Conservation (phyloP, 2,888 invertebrate genomes). For the Zonitis immaculata region DNA sequence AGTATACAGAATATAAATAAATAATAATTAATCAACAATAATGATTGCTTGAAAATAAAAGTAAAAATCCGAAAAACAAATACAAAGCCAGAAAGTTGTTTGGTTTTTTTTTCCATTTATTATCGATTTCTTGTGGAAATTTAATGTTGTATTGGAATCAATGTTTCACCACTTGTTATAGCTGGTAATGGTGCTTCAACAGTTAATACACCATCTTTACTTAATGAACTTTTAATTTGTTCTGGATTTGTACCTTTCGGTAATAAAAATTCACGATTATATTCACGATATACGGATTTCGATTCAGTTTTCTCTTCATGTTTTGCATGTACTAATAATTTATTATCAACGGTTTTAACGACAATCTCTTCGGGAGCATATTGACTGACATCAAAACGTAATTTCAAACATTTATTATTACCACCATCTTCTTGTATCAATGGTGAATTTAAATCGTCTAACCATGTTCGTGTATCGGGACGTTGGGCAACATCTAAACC, state of each 20-base stretch:
- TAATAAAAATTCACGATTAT: slow-evolving; percentile 94
- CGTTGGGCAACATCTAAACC: slow-evolving; percentile 35
- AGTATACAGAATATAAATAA: slow-evolving; percentile 1
- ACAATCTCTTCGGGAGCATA: slow-evolving; percentile 97
- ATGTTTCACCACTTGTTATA: slow-evolving; percentile 71
- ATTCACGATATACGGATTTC: slow-evolving; percentile 95
- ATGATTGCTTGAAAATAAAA: neutral
- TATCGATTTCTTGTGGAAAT: slow-evolving; percentile 6
- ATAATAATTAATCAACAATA: neutral
- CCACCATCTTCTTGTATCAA: slow-evolving; percentile 92
- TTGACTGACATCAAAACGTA: slow-evolving; percentile 96
- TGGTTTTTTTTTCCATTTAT: neutral
- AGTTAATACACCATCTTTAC: slow-evolving; percentile 93
- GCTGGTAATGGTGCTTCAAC: slow-evolving; percentile 96
- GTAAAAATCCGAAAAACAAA: neutral
- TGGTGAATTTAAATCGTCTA: slow-evolving; percentile 85
- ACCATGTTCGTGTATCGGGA: slow-evolving; percentile 60
- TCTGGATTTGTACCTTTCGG: slow-evolving; percentile 97
- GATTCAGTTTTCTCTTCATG: slow-evolving; percentile 97
- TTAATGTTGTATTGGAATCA: slow-evolving; percentile 75
- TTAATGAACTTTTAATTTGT: slow-evolving; percentile 90
- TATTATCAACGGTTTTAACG: slow-evolving; percentile 97
- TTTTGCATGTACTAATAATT: slow-evolving; percentile 93
- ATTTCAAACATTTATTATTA: slow-evolving; percentile 87
- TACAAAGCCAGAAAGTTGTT: neutral